Evolutionary conservation across 2,797 vertebrate genomes (phyloP).

Genomic region (Galagoides demidoff): DNA sequence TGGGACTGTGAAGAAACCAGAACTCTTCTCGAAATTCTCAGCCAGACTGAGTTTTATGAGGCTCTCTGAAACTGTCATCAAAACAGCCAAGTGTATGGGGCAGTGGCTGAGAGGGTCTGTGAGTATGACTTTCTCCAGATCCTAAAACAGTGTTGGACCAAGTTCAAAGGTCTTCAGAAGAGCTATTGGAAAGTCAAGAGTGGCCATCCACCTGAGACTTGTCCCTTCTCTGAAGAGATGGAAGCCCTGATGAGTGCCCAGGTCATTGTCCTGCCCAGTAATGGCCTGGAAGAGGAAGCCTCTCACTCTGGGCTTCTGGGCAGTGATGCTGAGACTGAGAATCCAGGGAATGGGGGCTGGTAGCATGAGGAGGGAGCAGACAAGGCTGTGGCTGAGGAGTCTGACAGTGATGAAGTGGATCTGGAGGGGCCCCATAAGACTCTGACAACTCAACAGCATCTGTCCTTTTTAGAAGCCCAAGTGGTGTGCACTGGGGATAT

Average conservation of each 20-base stretch:
- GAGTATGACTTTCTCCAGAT: conserved; percentile 74
- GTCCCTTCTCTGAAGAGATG: conserved; percentile 80
- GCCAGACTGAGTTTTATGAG: conserved; percentile 76
- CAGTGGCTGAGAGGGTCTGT: conserved; percentile 73
- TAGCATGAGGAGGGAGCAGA: conserved; percentile 55
- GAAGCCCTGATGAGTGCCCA: conserved; percentile 77
- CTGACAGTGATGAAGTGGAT: conserved; percentile 61
- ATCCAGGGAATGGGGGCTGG: conserved; percentile 33
- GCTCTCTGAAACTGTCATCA: conserved; percentile 77
- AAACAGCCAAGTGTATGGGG: conserved; percentile 79
- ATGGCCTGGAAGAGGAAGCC: conserved; percentile 21
- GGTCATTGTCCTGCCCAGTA: conserved; percentile 70
- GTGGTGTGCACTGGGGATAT: conserved; percentile 80
- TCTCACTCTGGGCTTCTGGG: conserved; percentile 20
- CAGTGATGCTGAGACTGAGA: conserved; percentile 52
- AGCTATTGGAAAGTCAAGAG: conserved; percentile 79
- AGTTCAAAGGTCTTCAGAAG: conserved; percentile 81
- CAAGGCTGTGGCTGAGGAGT: conserved; percentile 31
- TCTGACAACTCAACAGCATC: conserved; percentile 3
- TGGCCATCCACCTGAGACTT: conserved; percentile 73
- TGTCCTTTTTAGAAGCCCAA: conserved; percentile 70
- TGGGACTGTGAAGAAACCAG: conserved; percentile 80
- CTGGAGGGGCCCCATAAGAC: conserved; percentile 31
- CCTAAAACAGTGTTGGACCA: conserved; percentile 77
- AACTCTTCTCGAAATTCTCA: conserved; percentile 78